These are phyloP conservation scores for Aethes cnicana DNA, from an alignment of 2,888 invertebrate genomes.

Conservation along the genomic window DNA sequence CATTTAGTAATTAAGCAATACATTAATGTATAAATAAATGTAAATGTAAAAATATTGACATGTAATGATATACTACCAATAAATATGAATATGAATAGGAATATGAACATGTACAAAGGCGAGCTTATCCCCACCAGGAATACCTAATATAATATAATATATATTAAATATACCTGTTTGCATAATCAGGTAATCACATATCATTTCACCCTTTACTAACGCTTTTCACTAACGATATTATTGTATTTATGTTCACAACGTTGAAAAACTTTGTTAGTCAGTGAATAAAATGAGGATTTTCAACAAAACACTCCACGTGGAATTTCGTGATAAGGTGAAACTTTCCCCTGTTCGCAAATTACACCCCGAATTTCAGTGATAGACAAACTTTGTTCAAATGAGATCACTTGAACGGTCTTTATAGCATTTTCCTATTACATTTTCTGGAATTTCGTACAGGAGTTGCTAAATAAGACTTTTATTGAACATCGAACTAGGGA, in stretches of 20 bases:
- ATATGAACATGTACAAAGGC: no score
- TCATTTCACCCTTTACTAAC: no score
- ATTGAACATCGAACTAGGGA: background rate
- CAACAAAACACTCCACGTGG: slow-evolving; percentile 77
- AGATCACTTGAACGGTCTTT: slow-evolving; percentile 71
- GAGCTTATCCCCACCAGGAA: no score
- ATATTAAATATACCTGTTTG: no score
- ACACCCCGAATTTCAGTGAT: slow-evolving; percentile 75
- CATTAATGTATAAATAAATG: no score
- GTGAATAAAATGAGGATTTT: slow-evolving; percentile 68
- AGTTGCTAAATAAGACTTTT: slow-evolving; percentile 38
- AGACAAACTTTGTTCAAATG: slow-evolving; percentile 75
- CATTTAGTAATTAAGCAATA: no score
- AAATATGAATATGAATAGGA: no score
- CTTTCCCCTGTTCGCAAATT: slow-evolving; percentile 76
- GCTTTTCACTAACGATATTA: no score
- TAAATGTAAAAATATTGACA: no score
- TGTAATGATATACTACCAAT: no score
- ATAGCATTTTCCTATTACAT: slow-evolving; percentile 63
- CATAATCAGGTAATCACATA: no score
- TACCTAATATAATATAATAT: no score
- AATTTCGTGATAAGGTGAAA: slow-evolving; percentile 77
- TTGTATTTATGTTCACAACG: slow-evolving; percentile 23
- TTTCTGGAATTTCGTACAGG: slow-evolving; percentile 55
- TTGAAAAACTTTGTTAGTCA: slow-evolving; percentile 44